phyloP scores from a whole-genome alignment of 2,888 invertebrate genomes.

The Agrochola macilenta region DNA sequence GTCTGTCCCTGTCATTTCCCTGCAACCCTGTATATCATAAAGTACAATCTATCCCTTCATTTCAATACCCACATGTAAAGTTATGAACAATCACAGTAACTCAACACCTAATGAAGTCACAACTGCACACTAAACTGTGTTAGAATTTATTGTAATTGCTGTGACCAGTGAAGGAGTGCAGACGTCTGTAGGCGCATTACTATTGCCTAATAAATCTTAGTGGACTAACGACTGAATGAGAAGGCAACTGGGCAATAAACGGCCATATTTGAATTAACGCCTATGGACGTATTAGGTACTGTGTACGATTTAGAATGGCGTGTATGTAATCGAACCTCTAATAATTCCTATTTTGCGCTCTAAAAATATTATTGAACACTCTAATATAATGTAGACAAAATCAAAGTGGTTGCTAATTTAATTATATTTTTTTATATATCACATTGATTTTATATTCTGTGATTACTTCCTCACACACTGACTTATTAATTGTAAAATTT shows the following conservation, averaged over 20 bases:
- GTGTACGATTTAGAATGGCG: not conserved
- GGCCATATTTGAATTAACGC: constrained; percentile 26
- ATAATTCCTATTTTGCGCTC: not conserved
- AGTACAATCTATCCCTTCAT: constrained; percentile 11
- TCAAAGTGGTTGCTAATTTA: too few relatives aligned
- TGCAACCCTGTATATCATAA: constrained; percentile 1
- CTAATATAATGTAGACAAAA: not conserved
- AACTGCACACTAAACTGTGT: constrained; percentile 35
- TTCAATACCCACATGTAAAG: constrained; percentile 28
- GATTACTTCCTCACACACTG: too few relatives aligned
- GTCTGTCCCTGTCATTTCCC: too few relatives aligned
- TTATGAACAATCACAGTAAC: constrained; percentile 30
- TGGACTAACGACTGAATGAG: constrained; percentile 35
- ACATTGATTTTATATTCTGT: too few relatives aligned
- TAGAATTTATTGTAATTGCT: constrained; percentile 56
- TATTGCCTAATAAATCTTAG: constrained; percentile 54
- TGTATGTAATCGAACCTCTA: too few relatives aligned
- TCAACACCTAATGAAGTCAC: constrained; percentile 56
- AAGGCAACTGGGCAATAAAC: constrained; percentile 45
- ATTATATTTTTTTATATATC: too few relatives aligned
- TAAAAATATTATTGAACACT: not conserved
- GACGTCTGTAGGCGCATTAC: constrained; percentile 45
- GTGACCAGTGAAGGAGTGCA: constrained; percentile 43
- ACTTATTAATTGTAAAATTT: too few relatives aligned
- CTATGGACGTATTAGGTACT: constrained; percentile 1